These are phyloP conservation scores for Gopherus flavomarginatus DNA, from an alignment of 2,113 vertebrate species.

Conservation along the genomic window DNA sequence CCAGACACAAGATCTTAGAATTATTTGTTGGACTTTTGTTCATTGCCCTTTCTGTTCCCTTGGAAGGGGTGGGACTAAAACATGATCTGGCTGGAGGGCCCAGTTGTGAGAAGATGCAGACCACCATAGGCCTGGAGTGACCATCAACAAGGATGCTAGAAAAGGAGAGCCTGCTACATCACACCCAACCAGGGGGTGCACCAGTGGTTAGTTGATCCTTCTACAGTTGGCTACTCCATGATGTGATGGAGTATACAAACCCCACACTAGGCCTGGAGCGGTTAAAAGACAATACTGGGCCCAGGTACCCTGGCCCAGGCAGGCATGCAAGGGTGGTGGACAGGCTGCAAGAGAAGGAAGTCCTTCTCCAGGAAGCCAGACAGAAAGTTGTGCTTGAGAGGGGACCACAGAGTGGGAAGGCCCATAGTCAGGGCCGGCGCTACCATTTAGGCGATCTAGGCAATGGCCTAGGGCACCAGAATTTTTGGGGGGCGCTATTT, in stretches of 20 bases:
- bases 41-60: neutral
- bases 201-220: neutral
- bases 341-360: neutral
- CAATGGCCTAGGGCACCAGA: too few relatives aligned
- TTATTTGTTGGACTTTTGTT: neutral
- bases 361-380: neutral
- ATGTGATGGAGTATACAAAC: neutral
- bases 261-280: neutral
- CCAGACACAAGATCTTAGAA: neutral
- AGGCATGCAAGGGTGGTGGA: neutral
- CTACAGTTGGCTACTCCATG: neutral
- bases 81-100: neutral
- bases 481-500: too few relatives aligned
- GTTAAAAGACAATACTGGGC: neutral
- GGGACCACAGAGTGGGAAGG: neutral
- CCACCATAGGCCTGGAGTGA: neutral
- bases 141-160: neutral
- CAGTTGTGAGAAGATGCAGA: neutral
- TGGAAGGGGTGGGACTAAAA: neutral
- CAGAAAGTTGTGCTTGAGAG: neutral
- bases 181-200: neutral
- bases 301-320: neutral
- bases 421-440: too few relatives aligned
- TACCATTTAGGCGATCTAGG: too few relatives aligned
- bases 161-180: neutral